Base-by-base conservation (phyloP, 2,113 vertebrate species). In the Nothoprocta pentlandii region DNA sequence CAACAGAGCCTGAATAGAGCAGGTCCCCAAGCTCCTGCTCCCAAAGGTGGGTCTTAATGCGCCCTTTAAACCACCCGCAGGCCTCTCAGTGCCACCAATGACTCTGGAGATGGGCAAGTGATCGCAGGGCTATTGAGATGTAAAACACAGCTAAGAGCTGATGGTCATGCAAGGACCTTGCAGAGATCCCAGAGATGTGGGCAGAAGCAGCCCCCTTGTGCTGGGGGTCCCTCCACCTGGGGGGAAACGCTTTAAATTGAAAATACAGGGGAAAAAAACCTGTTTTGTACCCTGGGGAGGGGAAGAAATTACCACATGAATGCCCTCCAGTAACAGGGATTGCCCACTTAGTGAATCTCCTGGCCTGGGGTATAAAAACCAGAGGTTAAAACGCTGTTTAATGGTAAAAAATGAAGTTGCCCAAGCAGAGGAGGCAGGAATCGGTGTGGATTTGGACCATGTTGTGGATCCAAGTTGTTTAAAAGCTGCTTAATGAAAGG, bases 381-480 rank as follows among this genome's bases (percentile, higher is more conserved):
- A 67, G 6, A 66, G 53, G 25, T 54, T 21, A 10, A 25, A n/a
- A 23, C 20, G 30, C 9, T 56, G 53, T 28, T 14, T 30, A 30
- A 16, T 1, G 61, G 46, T 22, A 12, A 1, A 62, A 34, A 46
- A 4, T 15, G 1, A 13, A 0, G 32, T 7, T 67, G 44, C 14
- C 56, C 28, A 16, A 21, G 16, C 19, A 41, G 54, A 58, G 22
- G 19, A 21, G 13, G 30, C 53, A 62, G 80, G 16, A 21, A 12
- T 1, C 0, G 7, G 23, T 12, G n/a, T 7, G n/a, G 34, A 8
- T 26, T 41, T 0, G 1, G 15, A 4, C 53, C 6, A 21, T 13
- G 3, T 6, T n/a, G 1, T 36, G 80, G 68, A 41, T 13, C 9
- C 0, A 13, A 84, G 49, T 6, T 0, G 39, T 0, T 25, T 3